phyloP scores from a whole-genome alignment of 1,140 invertebrate species.

The Mamestra configurata region DNA sequence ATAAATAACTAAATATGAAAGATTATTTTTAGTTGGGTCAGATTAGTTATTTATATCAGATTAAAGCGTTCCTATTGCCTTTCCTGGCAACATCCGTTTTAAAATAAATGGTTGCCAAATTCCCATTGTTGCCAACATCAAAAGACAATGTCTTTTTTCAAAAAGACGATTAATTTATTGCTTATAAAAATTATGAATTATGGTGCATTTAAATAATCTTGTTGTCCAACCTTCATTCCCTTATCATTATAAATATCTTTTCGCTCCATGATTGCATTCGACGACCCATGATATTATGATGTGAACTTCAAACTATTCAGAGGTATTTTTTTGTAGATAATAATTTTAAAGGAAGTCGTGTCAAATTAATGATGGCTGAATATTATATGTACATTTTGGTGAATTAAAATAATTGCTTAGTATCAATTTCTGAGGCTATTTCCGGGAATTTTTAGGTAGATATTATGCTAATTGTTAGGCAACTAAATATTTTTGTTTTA shows the following conservation, averaged over 20 bases:
- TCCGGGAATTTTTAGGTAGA: not conserved
- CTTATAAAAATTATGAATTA: not conserved
- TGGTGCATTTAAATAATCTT: conserved; percentile 20
- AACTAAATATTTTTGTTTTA: not conserved
- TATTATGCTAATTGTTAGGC: not conserved
- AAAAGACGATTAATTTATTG: not conserved
- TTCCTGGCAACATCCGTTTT: not conserved
- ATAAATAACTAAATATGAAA: too few relatives aligned
- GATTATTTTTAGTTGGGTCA: too few relatives aligned
- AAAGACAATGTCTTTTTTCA: not conserved
- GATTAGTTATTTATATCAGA: too few relatives aligned
- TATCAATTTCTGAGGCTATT: conserved; percentile 4
- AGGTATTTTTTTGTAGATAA: conserved; percentile 11
- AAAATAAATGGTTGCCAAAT: not conserved
- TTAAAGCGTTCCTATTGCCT: too few relatives aligned
- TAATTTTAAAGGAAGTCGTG: conserved; percentile 32
- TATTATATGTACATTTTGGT: not conserved
- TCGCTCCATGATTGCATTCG: conserved; percentile 22
- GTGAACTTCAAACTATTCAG: conserved; percentile 22
- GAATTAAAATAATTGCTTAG: conserved; percentile 32
- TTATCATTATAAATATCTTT: conserved; percentile 32
- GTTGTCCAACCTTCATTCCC: not conserved
- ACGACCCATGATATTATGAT: conserved; percentile 22
- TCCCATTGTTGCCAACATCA: not conserved
- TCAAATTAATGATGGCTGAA: not conserved